Evolutionary conservation across 2,113 vertebrate species (phyloP).

Genomic region (Perca flavescens): DNA sequence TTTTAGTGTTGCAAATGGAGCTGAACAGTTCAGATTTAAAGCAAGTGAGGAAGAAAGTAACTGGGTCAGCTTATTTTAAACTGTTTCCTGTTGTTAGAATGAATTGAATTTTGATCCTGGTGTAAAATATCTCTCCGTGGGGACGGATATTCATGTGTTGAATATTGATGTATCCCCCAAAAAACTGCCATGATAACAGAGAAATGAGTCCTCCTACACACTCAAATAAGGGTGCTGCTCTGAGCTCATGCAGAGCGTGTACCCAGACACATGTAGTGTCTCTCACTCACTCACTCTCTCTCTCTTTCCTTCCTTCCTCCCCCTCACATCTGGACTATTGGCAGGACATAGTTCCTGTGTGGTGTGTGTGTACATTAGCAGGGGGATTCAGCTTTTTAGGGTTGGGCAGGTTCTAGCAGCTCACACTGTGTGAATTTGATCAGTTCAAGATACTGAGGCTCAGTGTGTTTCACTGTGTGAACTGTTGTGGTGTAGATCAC

Average conservation of each 20-base stretch:
- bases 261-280: slow-evolving; percentile 18
- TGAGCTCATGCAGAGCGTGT: slow-evolving; percentile 42
- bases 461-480: slow-evolving; percentile 1
- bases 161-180: slow-evolving; percentile 40
- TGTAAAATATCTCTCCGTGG: slow-evolving; percentile 36
- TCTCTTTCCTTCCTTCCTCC: slow-evolving; percentile 63
- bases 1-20: slow-evolving; percentile 36
- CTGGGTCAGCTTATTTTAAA: slow-evolving; percentile 37
- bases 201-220: slow-evolving; percentile 57
- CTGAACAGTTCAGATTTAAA: slow-evolving; percentile 23
- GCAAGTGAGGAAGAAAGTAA: slow-evolving; percentile 31
- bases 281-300: slow-evolving; percentile 20
- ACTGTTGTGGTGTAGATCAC: not conserved
- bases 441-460: slow-evolving; percentile 16
- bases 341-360: slow-evolving; percentile 71
- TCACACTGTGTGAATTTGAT: slow-evolving; percentile 54
- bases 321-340: slow-evolving; percentile 82
- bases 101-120: slow-evolving; percentile 39
- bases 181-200: slow-evolving; percentile 48
- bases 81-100: slow-evolving; percentile 34
- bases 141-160: slow-evolving; percentile 30
- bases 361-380: slow-evolving; percentile 58
- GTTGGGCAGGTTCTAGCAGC: slow-evolving; percentile 55
- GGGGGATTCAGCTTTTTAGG: slow-evolving; percentile 58
- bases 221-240: slow-evolving; percentile 62